These are phyloP conservation scores for Papilio demoleus DNA, from an alignment of 2,888 invertebrate genomes.

Conservation along the genomic window DNA sequence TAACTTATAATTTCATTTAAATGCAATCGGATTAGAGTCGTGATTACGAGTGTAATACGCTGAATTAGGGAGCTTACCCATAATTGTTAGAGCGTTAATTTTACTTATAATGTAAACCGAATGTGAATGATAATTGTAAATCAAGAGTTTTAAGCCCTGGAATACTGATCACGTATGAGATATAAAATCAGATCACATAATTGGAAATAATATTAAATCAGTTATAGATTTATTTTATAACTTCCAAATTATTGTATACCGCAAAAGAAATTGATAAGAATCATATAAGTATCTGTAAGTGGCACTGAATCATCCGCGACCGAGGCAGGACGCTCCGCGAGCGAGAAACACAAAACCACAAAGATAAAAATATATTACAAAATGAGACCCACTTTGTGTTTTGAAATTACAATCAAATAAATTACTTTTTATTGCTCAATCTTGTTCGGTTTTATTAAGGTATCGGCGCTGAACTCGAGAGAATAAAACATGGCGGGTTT, in stretches of 20 bases:
- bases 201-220: slow-evolving; percentile 16
- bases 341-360: slow-evolving; percentile 80
- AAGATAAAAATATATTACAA: slow-evolving; percentile 83
- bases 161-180: not conserved
- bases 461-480: slow-evolving; percentile 78
- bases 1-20: slow-evolving; percentile 37
- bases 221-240: slow-evolving; percentile 45
- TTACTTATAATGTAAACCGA: slow-evolving; percentile 18
- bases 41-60: slow-evolving; percentile 28
- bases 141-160: slow-evolving; percentile 4
- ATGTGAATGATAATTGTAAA: slow-evolving; percentile 15
- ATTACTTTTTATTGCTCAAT: slow-evolving; percentile 84
- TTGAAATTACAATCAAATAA: slow-evolving; percentile 84
- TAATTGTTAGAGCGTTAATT: slow-evolving; percentile 34
- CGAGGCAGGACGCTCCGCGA: slow-evolving; percentile 68
- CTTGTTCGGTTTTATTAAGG: slow-evolving; percentile 83
- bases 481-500: slow-evolving; percentile 81
- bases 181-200: not conserved
- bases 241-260: slow-evolving; percentile 58
- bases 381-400: slow-evolving; percentile 82
- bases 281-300: slow-evolving; percentile 65
- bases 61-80: slow-evolving; percentile 33
- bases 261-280: slow-evolving; percentile 68
- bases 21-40: slow-evolving; percentile 36
- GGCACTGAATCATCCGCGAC: slow-evolving; percentile 59